These are phyloP conservation scores for Patella pellucida DNA, from an alignment of 2,888 invertebrate genomes.

Conservation along the genomic window DNA sequence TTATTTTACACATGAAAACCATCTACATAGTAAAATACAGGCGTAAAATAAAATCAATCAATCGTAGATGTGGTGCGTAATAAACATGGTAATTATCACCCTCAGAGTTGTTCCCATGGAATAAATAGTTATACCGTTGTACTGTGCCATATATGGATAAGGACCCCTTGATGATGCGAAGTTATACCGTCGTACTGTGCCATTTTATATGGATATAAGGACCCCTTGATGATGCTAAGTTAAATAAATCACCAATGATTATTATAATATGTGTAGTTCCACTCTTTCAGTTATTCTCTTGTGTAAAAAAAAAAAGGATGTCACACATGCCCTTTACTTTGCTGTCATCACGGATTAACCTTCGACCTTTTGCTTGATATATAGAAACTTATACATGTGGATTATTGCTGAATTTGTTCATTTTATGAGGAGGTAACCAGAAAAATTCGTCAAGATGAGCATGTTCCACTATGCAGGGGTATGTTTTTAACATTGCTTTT, in stretches of 20 bases:
- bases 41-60: constrained; percentile 4
- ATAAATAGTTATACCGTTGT: background rate
- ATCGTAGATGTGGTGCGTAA: background rate
- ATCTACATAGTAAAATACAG: background rate
- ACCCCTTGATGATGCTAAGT: background rate
- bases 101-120: background rate
- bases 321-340: too few species aligned
- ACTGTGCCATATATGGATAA: background rate
- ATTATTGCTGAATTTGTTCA: too few species aligned
- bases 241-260: too few species aligned
- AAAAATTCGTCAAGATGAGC: background rate
- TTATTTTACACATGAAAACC: background rate
- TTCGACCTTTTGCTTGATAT: too few species aligned
- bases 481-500: background rate
- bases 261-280: too few species aligned
- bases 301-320: too few species aligned
- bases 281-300: too few species aligned
- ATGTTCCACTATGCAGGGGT: constrained; percentile 9
- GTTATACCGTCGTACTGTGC: background rate
- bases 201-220: background rate
- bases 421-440: background rate
- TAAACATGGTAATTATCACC: background rate
- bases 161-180: background rate
- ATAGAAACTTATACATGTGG: too few species aligned
- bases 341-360: too few species aligned